phyloP scores from a whole-genome alignment of 1,140 invertebrate genomes.

The Plectrocnemia conspersa region DNA sequence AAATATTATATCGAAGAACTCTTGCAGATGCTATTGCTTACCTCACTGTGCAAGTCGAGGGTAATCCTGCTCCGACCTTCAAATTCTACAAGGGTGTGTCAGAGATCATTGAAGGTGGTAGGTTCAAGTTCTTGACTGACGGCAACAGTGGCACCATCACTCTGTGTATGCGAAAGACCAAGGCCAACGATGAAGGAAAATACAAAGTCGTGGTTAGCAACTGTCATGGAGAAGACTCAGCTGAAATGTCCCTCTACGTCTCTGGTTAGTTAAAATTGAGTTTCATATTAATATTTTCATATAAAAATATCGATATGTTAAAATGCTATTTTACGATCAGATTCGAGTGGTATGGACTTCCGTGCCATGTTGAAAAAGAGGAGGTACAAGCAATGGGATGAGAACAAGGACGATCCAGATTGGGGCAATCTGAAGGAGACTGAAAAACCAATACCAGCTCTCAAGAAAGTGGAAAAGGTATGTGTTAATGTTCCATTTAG shows the following conservation, averaged over 20 bases:
- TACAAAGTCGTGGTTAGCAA: slow-evolving; percentile 93
- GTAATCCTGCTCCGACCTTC: slow-evolving; percentile 89
- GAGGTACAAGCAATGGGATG: slow-evolving; percentile 91
- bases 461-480: slow-evolving; percentile 92
- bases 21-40: slow-evolving; percentile 55
- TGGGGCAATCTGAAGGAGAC: slow-evolving; percentile 91
- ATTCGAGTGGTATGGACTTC: slow-evolving; percentile 97
- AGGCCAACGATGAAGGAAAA: slow-evolving; percentile 94
- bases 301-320: slow-evolving; percentile 1
- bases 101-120: slow-evolving; percentile 87
- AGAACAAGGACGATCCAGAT: slow-evolving; percentile 83
- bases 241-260: slow-evolving; percentile 93
- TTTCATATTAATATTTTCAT: slow-evolving; percentile 13
- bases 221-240: slow-evolving; percentile 88
- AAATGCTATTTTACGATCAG: slow-evolving; percentile 48
- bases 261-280: slow-evolving; percentile 63
- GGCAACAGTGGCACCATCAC: slow-evolving; percentile 85
- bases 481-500: slow-evolving; percentile 37
- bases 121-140: slow-evolving; percentile 89
- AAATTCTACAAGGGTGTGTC: slow-evolving; percentile 91
- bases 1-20: neutral
- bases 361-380: slow-evolving; percentile 95
- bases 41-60: slow-evolving; percentile 82
- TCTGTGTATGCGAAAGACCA: slow-evolving; percentile 91
- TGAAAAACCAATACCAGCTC: slow-evolving; percentile 75